A percentile compares a stretch with the other conserved stretches of the same genome.
Evolutionary conservation across 2,888 invertebrate genomes (phyloP).

Genomic region (Nomada ferruginata): DNA sequence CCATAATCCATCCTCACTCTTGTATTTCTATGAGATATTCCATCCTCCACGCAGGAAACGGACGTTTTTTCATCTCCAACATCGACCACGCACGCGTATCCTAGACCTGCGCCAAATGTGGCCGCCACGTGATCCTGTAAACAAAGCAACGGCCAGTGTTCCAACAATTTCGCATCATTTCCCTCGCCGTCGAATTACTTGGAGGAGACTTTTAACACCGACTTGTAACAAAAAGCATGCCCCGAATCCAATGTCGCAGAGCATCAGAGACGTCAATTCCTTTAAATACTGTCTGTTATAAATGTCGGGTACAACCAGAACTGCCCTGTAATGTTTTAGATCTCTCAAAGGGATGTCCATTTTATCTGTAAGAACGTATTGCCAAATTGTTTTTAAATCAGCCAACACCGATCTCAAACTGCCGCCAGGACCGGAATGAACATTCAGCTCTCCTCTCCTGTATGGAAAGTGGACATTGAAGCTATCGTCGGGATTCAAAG

Average conservation of each 20-base stretch:
- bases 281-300: conserved; percentile 94
- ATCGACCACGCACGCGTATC: conserved; percentile 96
- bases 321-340: conserved; percentile 92
- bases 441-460: conserved; percentile 93
- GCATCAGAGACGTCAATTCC: conserved; percentile 92
- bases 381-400: conserved; percentile 96
- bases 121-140: conserved; percentile 92
- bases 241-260: conserved; percentile 93
- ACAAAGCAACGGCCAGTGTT: conserved; percentile 64
- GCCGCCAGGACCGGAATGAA: conserved; percentile 93
- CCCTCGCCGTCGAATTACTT: not conserved
- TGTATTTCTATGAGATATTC: conserved; percentile 95
- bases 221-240: conserved; percentile 93
- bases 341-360: conserved; percentile 89
- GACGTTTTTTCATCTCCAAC: conserved; percentile 98
- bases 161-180: conserved; percentile 23
- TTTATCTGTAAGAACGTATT: conserved; percentile 90
- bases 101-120: conserved; percentile 93
- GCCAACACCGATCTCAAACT: conserved; percentile 93
- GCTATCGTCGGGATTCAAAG: conserved; percentile 88
- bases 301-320: conserved; percentile 95
- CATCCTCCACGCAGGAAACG: conserved; percentile 98
- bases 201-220: not conserved
- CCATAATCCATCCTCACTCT: conserved; percentile 94
- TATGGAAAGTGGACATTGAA: conserved; percentile 97